Conservation (phyloP, 2,888 invertebrate genomes). For the Chymomyza fuscimana region DNA sequence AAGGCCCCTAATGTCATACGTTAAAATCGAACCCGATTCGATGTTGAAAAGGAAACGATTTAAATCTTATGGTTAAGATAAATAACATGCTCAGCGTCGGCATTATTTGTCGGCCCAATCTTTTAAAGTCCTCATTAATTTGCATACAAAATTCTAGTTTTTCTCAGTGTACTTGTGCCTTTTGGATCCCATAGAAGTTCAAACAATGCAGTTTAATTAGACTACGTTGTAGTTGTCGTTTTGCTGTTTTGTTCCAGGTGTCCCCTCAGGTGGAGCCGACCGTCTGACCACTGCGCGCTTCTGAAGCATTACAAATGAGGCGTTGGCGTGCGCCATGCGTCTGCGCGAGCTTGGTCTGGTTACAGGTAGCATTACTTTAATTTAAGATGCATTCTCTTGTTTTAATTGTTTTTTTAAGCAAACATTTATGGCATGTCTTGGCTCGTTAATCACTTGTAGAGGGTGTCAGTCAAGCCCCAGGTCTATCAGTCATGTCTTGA, state of each 20-base stretch:
- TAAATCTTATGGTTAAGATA: too few relatives aligned
- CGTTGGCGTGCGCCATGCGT: conserved; percentile 64
- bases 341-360: not conserved
- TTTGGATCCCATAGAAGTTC: not conserved
- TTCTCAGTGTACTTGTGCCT: not conserved
- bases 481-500: not conserved
- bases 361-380: conserved; percentile 34
- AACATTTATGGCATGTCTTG: conserved; percentile 47
- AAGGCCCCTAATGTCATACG: too few relatives aligned
- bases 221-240: not conserved
- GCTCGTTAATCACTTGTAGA: conserved; percentile 41
- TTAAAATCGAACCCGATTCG: too few relatives aligned
- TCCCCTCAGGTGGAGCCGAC: not conserved
- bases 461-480: not conserved
- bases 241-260: conserved; percentile 22
- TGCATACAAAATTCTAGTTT: not conserved
- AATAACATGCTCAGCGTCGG: too few relatives aligned
- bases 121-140: too few relatives aligned
- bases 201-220: conserved; percentile 38
- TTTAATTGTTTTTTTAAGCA: conserved; percentile 66
- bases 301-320: conserved; percentile 70
- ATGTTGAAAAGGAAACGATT: too few relatives aligned
- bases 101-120: too few relatives aligned
- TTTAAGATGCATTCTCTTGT: conserved; percentile 28
- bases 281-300: not conserved